Evolutionary conservation across 2,113 vertebrate genomes (phyloP).

Genomic region (Pygathrix nemaeus): DNA sequence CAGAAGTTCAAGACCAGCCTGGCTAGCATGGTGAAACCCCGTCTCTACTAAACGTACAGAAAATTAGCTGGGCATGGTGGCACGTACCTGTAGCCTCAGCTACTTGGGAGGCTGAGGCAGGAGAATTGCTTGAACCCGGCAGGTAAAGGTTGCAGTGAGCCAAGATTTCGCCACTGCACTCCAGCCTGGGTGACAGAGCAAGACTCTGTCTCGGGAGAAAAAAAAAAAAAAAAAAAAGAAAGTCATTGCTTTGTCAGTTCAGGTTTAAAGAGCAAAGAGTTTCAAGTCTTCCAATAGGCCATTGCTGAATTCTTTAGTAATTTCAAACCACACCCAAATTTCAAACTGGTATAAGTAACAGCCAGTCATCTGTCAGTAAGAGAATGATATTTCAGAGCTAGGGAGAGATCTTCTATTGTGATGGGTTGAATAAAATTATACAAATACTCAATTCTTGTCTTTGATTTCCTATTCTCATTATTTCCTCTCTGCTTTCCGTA

Average conservation of each 20-base stretch:
- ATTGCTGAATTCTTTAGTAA: not conserved
- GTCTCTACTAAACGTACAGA: no score
- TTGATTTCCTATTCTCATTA: not conserved
- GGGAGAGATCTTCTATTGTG: not conserved
- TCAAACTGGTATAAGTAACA: not conserved
- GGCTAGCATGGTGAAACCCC: no score
- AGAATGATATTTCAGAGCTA: not conserved
- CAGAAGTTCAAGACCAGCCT: no score
- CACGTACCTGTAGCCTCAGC: no score
- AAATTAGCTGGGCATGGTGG: no score
- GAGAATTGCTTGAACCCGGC: no score
- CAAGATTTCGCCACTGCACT: no score
- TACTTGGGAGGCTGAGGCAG: no score
- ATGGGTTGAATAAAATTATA: not conserved
- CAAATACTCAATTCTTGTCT: not conserved
- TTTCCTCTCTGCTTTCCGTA: not conserved
- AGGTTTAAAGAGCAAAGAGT: constrained; percentile 12
- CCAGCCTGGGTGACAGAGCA: no score
- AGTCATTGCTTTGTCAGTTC: constrained; percentile 23
- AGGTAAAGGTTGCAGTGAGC: no score
- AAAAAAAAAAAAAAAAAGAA: not conserved
- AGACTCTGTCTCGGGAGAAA: rapidly evolving
- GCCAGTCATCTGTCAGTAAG: not conserved
- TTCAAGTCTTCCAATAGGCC: not conserved
- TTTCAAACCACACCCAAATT: not conserved